Percentiles rank a stretch among this genome's conserved stretches.
Conservation (phyloP, 2,797 vertebrate genomes). For the Phoebastria nigripes region DNA sequence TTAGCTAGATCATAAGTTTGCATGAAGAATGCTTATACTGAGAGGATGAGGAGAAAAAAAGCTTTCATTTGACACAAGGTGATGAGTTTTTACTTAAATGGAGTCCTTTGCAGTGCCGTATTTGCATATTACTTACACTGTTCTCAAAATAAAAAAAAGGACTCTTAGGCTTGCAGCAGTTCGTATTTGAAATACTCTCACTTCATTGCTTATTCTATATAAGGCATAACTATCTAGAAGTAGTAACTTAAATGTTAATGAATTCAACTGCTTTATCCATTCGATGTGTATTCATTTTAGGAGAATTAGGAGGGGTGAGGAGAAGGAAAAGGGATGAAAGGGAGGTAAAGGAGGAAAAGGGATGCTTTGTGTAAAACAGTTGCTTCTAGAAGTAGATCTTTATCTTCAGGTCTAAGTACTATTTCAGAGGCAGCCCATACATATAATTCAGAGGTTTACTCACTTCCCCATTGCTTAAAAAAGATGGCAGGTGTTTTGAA, state of each 20-base stretch:
- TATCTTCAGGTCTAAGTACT: background rate
- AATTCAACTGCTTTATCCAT: slow-evolving; percentile 22
- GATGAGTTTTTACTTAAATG: background rate
- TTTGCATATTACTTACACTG: background rate
- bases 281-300: background rate
- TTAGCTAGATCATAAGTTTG: background rate
- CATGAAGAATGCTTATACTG: background rate
- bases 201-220: slow-evolving; percentile 6
- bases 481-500: background rate
- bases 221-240: slow-evolving; percentile 11
- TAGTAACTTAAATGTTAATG: slow-evolving; percentile 46
- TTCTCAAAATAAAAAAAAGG: slow-evolving; percentile 13
- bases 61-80: background rate
- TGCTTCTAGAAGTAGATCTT: background rate
- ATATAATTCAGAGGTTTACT: background rate
- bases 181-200: background rate
- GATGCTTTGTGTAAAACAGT: background rate
- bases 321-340: background rate
- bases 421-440: background rate
- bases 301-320: background rate
- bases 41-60: background rate
- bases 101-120: background rate
- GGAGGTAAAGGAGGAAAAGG: background rate
- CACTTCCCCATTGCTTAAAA: background rate
- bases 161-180: background rate